phyloP scores from a whole-genome alignment of 2,888 invertebrate genomes.

The Synergus japonicus region DNA sequence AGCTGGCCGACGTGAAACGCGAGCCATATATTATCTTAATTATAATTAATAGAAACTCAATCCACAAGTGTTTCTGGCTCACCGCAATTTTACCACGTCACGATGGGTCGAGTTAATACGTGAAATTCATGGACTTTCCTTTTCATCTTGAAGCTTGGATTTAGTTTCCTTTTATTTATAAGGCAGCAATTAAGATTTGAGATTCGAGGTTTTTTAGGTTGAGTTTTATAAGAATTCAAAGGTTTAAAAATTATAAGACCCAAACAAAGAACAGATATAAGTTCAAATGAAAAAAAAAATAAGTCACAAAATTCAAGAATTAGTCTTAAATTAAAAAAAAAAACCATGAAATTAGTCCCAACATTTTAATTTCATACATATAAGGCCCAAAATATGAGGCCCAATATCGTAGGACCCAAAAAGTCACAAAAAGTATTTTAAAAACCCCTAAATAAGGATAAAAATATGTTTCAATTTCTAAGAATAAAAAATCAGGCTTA shows the following conservation, averaged over 20 bases:
- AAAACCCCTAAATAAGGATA: too few species aligned
- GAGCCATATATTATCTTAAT: constrained; percentile 15
- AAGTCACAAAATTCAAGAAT: too few species aligned
- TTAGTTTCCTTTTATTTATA: constrained; percentile 16
- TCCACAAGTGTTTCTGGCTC: constrained; percentile 34
- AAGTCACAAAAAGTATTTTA: too few species aligned
- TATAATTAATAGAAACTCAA: constrained; percentile 40
- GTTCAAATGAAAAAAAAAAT: too few species aligned
- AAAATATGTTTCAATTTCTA: too few species aligned
- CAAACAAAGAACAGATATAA: too few species aligned
- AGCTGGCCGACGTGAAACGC: constrained; percentile 32
- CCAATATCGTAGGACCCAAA: too few species aligned
- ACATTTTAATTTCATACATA: too few species aligned
- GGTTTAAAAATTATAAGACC: neutral
- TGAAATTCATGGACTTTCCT: constrained; percentile 32
- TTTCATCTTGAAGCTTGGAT: constrained; percentile 6
- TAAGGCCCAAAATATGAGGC: too few species aligned
- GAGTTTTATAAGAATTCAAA: neutral
- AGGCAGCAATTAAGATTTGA: constrained; percentile 1
- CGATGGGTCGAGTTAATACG: constrained; percentile 28
- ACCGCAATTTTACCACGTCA: constrained; percentile 37
- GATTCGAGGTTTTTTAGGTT: neutral
- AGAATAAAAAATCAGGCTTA: neutral
- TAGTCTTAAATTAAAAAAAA: too few species aligned
- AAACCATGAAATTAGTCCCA: too few species aligned